These are phyloP conservation scores for Polydrusus cervinus DNA, from an alignment of 2,888 invertebrate species.

Conservation along the genomic window DNA sequence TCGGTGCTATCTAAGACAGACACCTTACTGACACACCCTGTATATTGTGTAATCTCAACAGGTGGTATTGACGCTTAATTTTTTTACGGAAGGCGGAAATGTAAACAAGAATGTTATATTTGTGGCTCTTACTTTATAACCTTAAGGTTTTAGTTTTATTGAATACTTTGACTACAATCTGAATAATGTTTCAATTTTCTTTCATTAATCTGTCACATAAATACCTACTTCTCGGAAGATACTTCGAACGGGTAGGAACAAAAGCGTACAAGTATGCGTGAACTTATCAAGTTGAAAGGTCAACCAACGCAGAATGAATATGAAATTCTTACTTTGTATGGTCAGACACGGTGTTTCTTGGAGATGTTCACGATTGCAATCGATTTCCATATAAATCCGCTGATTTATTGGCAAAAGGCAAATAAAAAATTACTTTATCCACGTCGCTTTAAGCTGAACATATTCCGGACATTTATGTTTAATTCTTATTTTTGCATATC, in stretches of 20 bases:
- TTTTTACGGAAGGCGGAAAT: no score
- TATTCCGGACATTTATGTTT: background rate
- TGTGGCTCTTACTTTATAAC: no score
- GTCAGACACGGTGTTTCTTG: slow-evolving; percentile 34
- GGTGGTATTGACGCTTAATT: no score
- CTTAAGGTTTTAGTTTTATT: no score
- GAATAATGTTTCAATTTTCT: no score
- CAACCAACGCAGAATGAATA: slow-evolving; percentile 36
- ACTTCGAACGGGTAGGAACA: background rate
- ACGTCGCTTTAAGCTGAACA: background rate
- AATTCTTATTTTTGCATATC: no score
- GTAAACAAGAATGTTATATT: no score
- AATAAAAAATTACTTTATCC: background rate
- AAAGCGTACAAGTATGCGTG: slow-evolving; percentile 26
- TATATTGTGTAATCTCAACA: no score
- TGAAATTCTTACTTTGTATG: slow-evolving; percentile 37
- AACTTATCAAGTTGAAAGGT: slow-evolving; percentile 42
- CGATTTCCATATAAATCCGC: slow-evolving; percentile 47
- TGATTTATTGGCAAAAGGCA: slow-evolving; percentile 35
- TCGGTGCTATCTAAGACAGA: no score
- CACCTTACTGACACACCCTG: no score
- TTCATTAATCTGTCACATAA: no score
- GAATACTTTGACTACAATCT: no score
- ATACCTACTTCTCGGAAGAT: background rate
- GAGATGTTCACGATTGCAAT: slow-evolving; percentile 48